phyloP scores from a whole-genome alignment of 1,140 invertebrate genomes.

The Microplitis mediator region DNA sequence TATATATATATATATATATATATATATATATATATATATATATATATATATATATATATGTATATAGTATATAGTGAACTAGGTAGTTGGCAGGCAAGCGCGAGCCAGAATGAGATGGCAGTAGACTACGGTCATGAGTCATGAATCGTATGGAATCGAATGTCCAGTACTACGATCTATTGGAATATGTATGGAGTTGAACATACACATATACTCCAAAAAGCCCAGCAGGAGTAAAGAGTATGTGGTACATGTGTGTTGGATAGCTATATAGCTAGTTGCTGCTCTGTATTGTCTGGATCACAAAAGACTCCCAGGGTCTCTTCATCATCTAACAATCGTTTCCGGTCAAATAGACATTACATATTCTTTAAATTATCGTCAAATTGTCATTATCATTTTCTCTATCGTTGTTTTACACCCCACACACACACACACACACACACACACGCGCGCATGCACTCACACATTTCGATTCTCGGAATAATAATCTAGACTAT shows the following conservation, averaged over 20 bases:
- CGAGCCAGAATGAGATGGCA: too few species aligned
- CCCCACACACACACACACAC: too few species aligned
- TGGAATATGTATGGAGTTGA: neutral
- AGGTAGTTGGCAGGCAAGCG: neutral
- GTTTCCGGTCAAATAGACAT: neutral
- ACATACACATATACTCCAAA: neutral
- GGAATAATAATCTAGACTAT: too few species aligned
- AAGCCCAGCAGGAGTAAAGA: neutral
- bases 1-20: too few species aligned
- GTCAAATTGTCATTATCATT: too few species aligned
- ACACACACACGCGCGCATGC: too few species aligned
- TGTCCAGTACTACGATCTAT: neutral
- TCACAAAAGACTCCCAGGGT: constrained; percentile 18
- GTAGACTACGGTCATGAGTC: constrained; percentile 19
- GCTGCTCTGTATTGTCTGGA: constrained; percentile 2
- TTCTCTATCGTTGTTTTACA: too few species aligned
- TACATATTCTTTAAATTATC: neutral
- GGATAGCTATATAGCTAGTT: neutral
- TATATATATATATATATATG: too few species aligned
- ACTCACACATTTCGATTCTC: too few species aligned
- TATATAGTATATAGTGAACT: too few species aligned
- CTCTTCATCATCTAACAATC: constrained; percentile 19
- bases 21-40: too few species aligned
- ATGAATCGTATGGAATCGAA: constrained; percentile 19
- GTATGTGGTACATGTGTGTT: neutral